Base-by-base conservation (phyloP, 2,113 vertebrate genomes). In the Calonectris borealis region DNA sequence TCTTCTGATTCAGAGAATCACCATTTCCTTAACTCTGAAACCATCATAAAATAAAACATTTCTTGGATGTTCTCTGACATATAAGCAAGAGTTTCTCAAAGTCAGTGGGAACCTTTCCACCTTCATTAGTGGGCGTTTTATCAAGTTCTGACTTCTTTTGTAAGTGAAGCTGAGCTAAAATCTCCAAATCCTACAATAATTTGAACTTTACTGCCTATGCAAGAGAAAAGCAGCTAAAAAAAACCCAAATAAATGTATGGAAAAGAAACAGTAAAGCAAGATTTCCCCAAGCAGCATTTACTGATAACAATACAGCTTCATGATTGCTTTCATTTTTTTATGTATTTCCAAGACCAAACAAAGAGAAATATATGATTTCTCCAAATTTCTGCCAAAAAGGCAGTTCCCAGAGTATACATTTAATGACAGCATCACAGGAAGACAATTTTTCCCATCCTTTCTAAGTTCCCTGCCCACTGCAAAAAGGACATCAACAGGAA, bases 361-460 rank as follows among this genome's bases (percentile, higher is more conserved):
- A 46, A 83, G 57, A 38, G 49, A 94, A 92, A 92, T 78, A 78
- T 11, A 94, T 2, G 11, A 65, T 81, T 92, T 82, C 27, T 82
- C 42, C 72, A 77, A 22, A 55, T 76, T 94, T 86, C 75, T 94
- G 94, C 83, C 75, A 93, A 90, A 75, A 86, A 88, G 10, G 36
- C 90, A 29, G 27, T 58, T 95, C 77, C 83, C 88, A 86, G 88
- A 90, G 46, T 22, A 46, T 26, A 70, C 66, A 85, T 90, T 93
- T 83, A 91, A 85, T n/a, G 84, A 87, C 87, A 86, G 71, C 85
- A 92, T 25, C 72, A 78, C 69, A 92, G 72, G 90, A 92, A 94
- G 80, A 71, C 20, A 14, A 32, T 54, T 90, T 84, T 89, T 20
- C 88, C 80, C 64, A 78, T 75, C 75, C 29, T 78, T 88, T 77